Conservation (phyloP, 2,113 vertebrate genomes). For the Callithrix jacchus region DNA sequence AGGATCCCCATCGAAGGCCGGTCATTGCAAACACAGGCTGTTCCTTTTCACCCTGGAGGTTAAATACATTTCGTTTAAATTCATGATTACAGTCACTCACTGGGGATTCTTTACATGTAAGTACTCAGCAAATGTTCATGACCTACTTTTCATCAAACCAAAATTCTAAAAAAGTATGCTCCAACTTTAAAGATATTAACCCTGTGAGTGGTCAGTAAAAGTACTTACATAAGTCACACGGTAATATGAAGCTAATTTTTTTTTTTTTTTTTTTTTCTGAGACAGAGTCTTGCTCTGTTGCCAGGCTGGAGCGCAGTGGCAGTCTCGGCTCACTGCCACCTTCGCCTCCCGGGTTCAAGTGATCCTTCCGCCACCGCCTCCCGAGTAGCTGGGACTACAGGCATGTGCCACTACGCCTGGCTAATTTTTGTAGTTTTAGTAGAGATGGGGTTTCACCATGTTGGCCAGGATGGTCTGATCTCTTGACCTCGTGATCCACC, state of each 20-base stretch:
- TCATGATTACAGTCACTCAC: neutral
- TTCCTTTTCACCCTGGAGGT: slow-evolving; percentile 91
- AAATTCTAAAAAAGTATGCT: slow-evolving; percentile 30
- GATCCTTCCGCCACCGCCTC: too few relatives aligned
- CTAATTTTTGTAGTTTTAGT: too few relatives aligned
- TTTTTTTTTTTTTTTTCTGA: neutral
- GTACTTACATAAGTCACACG: neutral
- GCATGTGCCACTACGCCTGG: too few relatives aligned
- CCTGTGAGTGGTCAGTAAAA: neutral
- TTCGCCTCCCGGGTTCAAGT: too few relatives aligned
- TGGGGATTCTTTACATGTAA: neutral
- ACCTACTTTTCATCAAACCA: neutral
- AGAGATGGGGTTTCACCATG: too few relatives aligned
- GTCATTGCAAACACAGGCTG: slow-evolving; percentile 95
- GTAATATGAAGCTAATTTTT: neutral
- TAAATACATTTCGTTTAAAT: slow-evolving; percentile 59
- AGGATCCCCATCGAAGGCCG: slow-evolving; percentile 96
- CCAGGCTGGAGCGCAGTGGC: too few relatives aligned
- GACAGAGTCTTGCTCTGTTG: too few relatives aligned
- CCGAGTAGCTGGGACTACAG: too few relatives aligned
- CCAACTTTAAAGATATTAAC: neutral
- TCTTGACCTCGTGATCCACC: too few relatives aligned
- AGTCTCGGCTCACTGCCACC: too few relatives aligned
- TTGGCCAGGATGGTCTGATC: too few relatives aligned
- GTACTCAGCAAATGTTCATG: neutral